These are phyloP conservation scores for Myotis davidii DNA, from an alignment of 2,113 vertebrate species.

Conservation along the genomic window DNA sequence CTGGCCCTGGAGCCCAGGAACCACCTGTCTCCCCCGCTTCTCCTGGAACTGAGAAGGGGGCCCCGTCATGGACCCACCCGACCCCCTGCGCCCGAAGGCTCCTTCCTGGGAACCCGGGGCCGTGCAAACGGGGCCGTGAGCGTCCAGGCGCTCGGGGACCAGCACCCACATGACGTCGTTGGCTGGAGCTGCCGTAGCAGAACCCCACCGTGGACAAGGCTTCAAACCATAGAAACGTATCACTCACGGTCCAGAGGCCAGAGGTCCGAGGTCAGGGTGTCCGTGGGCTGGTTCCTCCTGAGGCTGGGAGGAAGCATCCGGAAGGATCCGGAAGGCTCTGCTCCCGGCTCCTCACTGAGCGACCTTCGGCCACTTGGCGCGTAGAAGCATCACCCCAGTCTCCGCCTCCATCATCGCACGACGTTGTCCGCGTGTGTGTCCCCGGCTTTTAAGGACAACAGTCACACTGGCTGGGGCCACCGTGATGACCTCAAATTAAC, in stretches of 20 bases:
- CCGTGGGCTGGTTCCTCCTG: neutral
- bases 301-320: neutral
- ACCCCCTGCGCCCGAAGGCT: neutral
- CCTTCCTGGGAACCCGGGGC: neutral
- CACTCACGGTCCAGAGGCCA: neutral
- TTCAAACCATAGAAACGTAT: neutral
- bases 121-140: neutral
- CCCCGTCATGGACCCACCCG: no score
- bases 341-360: no score
- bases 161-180: neutral
- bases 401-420: neutral
- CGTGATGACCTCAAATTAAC: neutral
- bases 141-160: neutral
- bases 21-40: no score
- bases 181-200: neutral
- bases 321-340: neutral
- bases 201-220: no score
- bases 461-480: neutral
- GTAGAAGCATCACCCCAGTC: neutral
- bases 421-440: rapidly evolving
- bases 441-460: neutral
- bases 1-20: neutral
- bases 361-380: neutral
- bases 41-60: neutral
- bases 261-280: neutral